Conservation (phyloP, 1,140 invertebrate species). For the Musca domestica region DNA sequence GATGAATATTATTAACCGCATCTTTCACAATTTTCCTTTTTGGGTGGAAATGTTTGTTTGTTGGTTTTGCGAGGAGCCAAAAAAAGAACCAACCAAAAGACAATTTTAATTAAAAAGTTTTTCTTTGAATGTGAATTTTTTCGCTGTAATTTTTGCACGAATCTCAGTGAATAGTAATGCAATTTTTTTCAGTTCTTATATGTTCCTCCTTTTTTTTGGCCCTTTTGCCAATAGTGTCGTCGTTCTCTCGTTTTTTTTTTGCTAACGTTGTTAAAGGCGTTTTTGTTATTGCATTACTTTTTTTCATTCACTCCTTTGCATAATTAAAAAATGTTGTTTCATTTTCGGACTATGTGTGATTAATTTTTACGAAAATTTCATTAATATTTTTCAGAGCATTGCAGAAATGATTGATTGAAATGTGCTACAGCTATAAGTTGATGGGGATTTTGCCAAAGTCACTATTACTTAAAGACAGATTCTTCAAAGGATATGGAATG, state of each 20-base stretch:
- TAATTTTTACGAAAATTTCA: slow-evolving; percentile 20
- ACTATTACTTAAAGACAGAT: no score
- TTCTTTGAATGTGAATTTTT: slow-evolving; percentile 9
- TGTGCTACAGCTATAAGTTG: no score
- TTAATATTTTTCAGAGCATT: not conserved
- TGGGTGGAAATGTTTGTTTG: slow-evolving; percentile 1
- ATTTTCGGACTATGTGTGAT: not conserved
- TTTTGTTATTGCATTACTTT: no score
- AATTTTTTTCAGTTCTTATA: no score
- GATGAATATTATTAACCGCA: slow-evolving; percentile 19
- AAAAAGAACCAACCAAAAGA: slow-evolving; percentile 16
- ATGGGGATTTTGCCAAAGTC: no score
- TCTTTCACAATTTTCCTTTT: slow-evolving; percentile 13
- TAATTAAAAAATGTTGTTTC: slow-evolving; percentile 14
- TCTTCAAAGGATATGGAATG: no score
- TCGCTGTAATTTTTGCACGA: slow-evolving; percentile 13
- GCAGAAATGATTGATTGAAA: no score
- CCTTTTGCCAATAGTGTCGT: slow-evolving; percentile 3
- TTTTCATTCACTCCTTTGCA: not conserved
- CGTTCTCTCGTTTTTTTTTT: not conserved
- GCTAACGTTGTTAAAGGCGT: no score
- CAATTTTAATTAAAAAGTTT: slow-evolving; percentile 23
- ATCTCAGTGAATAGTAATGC: not conserved
- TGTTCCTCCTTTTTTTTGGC: not conserved
- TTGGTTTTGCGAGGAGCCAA: not conserved